These are phyloP conservation scores for Cromileptes altivelis DNA, from an alignment of 2,113 vertebrate species.

Conservation along the genomic window DNA sequence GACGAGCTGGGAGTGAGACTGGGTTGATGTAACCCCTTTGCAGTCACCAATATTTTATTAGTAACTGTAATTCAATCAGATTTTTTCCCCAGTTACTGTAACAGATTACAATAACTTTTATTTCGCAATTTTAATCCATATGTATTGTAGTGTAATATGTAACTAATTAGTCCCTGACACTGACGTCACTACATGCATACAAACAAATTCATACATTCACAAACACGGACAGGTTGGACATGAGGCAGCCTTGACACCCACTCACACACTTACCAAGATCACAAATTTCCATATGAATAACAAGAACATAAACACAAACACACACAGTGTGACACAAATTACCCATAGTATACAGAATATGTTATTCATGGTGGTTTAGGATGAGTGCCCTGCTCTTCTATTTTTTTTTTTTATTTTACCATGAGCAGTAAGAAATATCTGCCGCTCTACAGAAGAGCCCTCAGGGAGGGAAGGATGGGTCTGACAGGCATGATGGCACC, in stretches of 20 bases:
- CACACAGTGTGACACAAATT: background rate
- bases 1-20: too few relatives aligned
- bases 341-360: background rate
- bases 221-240: background rate
- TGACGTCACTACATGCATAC: background rate
- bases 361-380: conserved; percentile 22
- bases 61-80: too few relatives aligned
- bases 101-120: too few relatives aligned
- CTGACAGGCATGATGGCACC: conserved; percentile 59
- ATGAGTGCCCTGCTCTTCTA: background rate
- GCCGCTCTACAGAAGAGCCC: conserved; percentile 41
- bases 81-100: too few relatives aligned
- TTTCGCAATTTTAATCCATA: too few relatives aligned
- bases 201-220: conserved; percentile 1
- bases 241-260: conserved; percentile 7
- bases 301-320: background rate
- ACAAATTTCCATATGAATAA: conserved; percentile 47
- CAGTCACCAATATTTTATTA: too few relatives aligned
- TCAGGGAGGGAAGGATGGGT: background rate
- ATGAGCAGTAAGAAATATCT: conserved; percentile 34
- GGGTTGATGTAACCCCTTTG: too few relatives aligned
- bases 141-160: too few relatives aligned
- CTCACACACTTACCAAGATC: background rate
- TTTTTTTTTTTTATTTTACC: background rate
- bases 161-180: too few relatives aligned